Base-by-base conservation (phyloP, 2,888 invertebrate species). In the Melinaea menophilus region DNA sequence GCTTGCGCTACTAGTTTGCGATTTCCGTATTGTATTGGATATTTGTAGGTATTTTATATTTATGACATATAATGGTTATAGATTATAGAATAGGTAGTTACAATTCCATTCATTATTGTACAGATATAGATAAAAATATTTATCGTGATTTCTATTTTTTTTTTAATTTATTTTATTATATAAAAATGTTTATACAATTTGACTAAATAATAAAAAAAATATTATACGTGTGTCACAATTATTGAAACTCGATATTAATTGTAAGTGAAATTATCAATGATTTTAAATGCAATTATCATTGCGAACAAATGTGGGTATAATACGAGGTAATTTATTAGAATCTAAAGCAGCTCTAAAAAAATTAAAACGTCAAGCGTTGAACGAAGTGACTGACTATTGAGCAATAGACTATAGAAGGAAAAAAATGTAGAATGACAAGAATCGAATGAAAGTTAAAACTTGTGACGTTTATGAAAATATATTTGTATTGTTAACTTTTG, bases 401-500 rank as follows among this genome's bases (percentile, higher is more conserved):
- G 58, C 56, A 11, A 62, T 58, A 65, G 63, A 58, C 58, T n/a
- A 62, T 51, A n/a, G 33, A 56, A 41, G 35, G 58, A 51, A 62
- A 41, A 47, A 54, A 56, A 63, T 63, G 63, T 45, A 67, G 61
- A 67, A 62, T 62, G 63, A 65, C 65, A 62, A 46, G 51, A 60
- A 62, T 63, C 57, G 57, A 56, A 57, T 57, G 54, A 45, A 65
- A 62, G 55, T 65, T 62, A 65, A 63, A 66, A 64, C 22, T 35
- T 64, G 66, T 68, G 68, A 68, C 68, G 69, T 69, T 67, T 65
- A 62, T 62, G 55, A 67, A 62, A 31, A 67, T 63, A 65, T 68
- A 63, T 68, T 61, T 63, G 61, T 67, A 63, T 82, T 79, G 75
- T 78, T 77, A 71, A 80, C 81, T 85, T 83, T 86, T 83, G 82